These are phyloP conservation scores for Piezodorus guildinii DNA, from an alignment of 1,140 invertebrate species.

Conservation along the genomic window DNA sequence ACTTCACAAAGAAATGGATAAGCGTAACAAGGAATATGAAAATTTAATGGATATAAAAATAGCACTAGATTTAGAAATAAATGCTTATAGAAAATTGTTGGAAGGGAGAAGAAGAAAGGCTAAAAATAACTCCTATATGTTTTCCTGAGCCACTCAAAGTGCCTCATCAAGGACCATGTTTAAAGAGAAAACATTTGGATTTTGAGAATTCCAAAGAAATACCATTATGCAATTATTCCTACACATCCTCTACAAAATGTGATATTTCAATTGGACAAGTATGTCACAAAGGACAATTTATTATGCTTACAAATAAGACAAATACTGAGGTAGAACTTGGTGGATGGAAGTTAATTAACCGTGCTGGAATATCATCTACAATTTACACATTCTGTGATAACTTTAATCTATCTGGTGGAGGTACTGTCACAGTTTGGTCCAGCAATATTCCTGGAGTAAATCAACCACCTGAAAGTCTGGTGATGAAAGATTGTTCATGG, in stretches of 20 bases:
- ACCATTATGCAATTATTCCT: conserved; percentile 55
- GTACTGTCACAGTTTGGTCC: conserved; percentile 69
- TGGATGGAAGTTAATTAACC: conserved; percentile 71
- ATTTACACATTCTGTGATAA: conserved; percentile 81
- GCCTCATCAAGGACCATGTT: conserved; percentile 40
- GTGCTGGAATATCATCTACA: conserved; percentile 57
- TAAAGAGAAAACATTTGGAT: conserved; percentile 67
- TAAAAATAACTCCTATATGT: conserved; percentile 49
- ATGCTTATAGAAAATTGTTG: conserved; percentile 85
- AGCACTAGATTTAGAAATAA: conserved; percentile 89
- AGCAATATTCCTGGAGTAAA: too few species aligned
- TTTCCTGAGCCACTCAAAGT: conserved; percentile 29
- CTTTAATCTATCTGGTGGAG: conserved; percentile 66
- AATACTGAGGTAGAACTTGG: conserved; percentile 72
- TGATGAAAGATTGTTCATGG: too few species aligned
- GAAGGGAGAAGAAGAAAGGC: conserved; percentile 62
- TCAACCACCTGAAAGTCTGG: too few species aligned
- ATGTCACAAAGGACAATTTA: conserved; percentile 75
- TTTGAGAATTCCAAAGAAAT: conserved; percentile 61
- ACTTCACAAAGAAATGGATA: conserved; percentile 71
- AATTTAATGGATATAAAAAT: conserved; percentile 95
- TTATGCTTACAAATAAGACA: conserved; percentile 81
- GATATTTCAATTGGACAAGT: conserved; percentile 78
- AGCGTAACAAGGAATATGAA: conserved; percentile 86
- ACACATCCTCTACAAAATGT: conserved; percentile 56